Evolutionary conservation across 2,113 vertebrate genomes (phyloP).

Genomic region (Oryzias woworae): DNA sequence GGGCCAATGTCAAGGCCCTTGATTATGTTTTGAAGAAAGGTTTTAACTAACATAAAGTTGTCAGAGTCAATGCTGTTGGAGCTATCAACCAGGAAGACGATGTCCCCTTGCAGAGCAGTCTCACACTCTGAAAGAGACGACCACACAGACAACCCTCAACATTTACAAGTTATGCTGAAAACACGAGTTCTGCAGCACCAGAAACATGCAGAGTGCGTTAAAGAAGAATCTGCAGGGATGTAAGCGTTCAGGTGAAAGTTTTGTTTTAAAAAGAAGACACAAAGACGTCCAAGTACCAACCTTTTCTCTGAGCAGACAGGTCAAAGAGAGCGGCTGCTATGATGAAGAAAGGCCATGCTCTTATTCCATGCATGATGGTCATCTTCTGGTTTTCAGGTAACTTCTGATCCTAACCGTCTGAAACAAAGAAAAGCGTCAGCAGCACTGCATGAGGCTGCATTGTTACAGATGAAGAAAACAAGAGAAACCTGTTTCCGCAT

Average conservation of each 20-base stretch:
- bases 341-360: not conserved
- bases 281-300: not conserved
- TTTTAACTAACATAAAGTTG: conserved; percentile 72
- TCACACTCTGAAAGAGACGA: conserved; percentile 61
- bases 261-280: too few relatives aligned
- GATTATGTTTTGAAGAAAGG: conserved; percentile 66
- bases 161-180: too few relatives aligned
- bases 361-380: not conserved
- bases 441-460: too few relatives aligned
- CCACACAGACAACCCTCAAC: not conserved
- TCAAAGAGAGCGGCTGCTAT: not conserved
- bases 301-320: not conserved
- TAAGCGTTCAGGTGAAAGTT: too few relatives aligned
- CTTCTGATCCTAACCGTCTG: too few relatives aligned
- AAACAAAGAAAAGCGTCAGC: too few relatives aligned
- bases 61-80: conserved; percentile 62
- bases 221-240: too few relatives aligned
- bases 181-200: too few relatives aligned
- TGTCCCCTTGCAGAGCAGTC: conserved; percentile 68
- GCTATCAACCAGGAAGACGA: conserved; percentile 79
- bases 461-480: too few relatives aligned
- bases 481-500: too few relatives aligned
- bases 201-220: too few relatives aligned
- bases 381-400: not conserved
- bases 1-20: conserved; percentile 66